phyloP scores from a whole-genome alignment of 2,888 invertebrate genomes.

The Meandrusa payeni region DNA sequence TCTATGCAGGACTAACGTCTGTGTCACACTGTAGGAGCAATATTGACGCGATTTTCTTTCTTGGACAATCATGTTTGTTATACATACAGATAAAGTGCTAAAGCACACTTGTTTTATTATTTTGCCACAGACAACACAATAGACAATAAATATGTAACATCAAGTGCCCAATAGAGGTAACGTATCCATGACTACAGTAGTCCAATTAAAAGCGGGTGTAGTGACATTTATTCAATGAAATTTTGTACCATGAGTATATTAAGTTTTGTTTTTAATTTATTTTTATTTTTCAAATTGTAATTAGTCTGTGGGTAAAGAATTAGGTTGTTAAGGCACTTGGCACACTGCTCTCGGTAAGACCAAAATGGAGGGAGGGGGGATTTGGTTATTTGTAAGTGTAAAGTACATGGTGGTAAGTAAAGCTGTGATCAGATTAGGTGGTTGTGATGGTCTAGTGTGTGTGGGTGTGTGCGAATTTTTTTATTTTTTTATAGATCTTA shows the following conservation, averaged over 20 bases:
- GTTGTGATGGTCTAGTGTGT: conserved; percentile 67
- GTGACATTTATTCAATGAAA: conserved; percentile 28
- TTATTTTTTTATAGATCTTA: conserved; percentile 53
- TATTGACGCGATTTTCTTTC: too few species aligned
- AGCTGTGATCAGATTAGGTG: conserved; percentile 75
- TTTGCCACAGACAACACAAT: too few species aligned
- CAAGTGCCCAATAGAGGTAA: too few species aligned
- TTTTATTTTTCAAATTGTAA: conserved; percentile 4
- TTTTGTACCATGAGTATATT: conserved; percentile 26
- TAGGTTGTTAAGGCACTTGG: conserved; percentile 1
- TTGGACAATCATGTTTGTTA: too few species aligned
- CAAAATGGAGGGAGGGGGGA: conserved; percentile 2
- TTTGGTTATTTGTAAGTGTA: conserved; percentile 38
- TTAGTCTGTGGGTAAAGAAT: neutral
- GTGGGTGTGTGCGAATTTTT: conserved; percentile 57
- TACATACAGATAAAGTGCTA: too few species aligned
- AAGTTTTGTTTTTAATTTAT: conserved; percentile 15
- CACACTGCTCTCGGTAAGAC: conserved; percentile 3
- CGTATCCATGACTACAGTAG: too few species aligned
- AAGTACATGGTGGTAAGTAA: conserved; percentile 54
- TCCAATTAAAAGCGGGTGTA: too few species aligned
- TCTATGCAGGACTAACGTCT: too few species aligned
- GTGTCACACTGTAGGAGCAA: too few species aligned
- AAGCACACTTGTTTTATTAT: too few species aligned
- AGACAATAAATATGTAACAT: too few species aligned